Conservation (phyloP, 2,113 vertebrate species). For the Triplophysa dalaica region DNA sequence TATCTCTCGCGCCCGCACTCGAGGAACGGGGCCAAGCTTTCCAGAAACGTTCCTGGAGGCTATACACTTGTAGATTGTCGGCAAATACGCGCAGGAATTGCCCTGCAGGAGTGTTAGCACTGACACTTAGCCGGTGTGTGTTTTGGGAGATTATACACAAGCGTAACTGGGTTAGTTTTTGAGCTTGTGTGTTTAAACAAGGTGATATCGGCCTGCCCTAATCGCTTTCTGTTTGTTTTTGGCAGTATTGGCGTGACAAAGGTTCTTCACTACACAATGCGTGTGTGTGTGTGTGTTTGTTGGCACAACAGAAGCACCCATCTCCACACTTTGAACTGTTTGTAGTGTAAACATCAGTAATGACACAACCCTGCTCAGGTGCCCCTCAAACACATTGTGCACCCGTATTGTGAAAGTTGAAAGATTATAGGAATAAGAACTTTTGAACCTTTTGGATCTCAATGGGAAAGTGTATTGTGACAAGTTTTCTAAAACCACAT, state of each 20-base stretch:
- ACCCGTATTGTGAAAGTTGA: not conserved
- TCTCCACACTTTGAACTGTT: not conserved
- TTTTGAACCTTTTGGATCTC: not conserved
- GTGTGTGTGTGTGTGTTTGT: slow-evolving; percentile 24
- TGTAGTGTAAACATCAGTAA: slow-evolving; percentile 24
- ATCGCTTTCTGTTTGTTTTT: slow-evolving; percentile 23
- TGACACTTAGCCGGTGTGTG: slow-evolving; percentile 14
- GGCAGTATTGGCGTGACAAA: not conserved
- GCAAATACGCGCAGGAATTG: slow-evolving; percentile 1
- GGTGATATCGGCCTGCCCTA: slow-evolving; percentile 17
- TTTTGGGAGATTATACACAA: slow-evolving; percentile 19
- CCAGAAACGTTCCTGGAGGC: not conserved
- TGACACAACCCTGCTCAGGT: slow-evolving; percentile 24
- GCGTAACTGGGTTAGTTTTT: slow-evolving; percentile 1
- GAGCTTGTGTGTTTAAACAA: slow-evolving; percentile 27
- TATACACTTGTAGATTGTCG: not conserved
- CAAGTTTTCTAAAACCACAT: no score
- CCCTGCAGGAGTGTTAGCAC: not conserved
- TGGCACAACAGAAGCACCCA: slow-evolving; percentile 24
- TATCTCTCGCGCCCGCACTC: not conserved
- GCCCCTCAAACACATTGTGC: not conserved
- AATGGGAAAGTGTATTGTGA: no score
- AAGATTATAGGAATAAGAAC: not conserved
- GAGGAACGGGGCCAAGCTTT: not conserved
- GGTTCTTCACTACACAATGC: not conserved